Percentiles rank a stretch among this genome's conserved stretches.
phyloP scores from a whole-genome alignment of 1,140 invertebrate genomes.

The Idris sp. region DNA sequence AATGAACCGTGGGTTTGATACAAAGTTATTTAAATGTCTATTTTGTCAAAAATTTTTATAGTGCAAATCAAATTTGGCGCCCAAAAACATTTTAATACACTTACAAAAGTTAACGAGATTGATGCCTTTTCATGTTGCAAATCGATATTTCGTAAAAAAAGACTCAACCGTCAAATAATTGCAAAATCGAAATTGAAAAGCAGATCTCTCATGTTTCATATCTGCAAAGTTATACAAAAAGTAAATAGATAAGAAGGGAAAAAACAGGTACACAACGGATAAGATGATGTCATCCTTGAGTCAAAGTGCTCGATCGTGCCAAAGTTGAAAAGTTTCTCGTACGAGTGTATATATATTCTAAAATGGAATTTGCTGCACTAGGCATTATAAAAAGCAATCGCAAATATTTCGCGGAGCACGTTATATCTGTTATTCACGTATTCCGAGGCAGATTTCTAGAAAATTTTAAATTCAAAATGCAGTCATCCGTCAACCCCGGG shows the following conservation, averaged over 20 bases:
- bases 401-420: constrained; percentile 25
- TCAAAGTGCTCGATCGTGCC: constrained; percentile 40
- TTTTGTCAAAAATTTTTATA: too few species aligned
- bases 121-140: too few species aligned
- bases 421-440: constrained; percentile 38
- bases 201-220: constrained; percentile 13
- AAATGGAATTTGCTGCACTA: constrained; percentile 46
- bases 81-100: too few species aligned
- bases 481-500: constrained; percentile 7
- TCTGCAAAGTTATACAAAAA: constrained; percentile 13
- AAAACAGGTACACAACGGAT: constrained; percentile 36
- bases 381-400: constrained; percentile 46
- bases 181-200: constrained; percentile 13
- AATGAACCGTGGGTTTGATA: too few species aligned
- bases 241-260: constrained; percentile 5
- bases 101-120: too few species aligned
- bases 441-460: constrained; percentile 21
- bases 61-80: too few species aligned
- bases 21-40: too few species aligned
- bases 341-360: constrained; percentile 38
- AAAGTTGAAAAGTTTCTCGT: constrained; percentile 45
- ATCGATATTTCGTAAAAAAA: constrained; percentile 10
- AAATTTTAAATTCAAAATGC: constrained; percentile 44
- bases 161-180: too few species aligned
- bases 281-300: constrained; percentile 33